Evolutionary conservation across 2,113 vertebrate genomes (phyloP).

Genomic region (Scomber japonicus): DNA sequence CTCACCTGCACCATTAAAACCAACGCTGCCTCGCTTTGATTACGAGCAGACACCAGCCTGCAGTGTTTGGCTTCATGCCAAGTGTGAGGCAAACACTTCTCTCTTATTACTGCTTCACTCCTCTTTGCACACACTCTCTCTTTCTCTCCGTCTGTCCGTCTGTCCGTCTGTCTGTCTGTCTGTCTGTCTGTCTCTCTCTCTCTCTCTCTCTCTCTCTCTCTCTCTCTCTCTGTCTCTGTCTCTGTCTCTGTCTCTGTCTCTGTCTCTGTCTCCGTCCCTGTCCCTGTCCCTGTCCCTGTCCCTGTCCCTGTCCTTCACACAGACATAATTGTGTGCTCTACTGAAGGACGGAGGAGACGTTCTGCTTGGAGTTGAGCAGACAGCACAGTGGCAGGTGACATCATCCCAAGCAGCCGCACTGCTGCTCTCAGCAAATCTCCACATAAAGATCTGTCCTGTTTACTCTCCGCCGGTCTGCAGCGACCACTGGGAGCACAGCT

Average conservation of each 20-base stretch:
- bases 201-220: too few species aligned
- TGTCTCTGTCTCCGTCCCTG: too few species aligned
- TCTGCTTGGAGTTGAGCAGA: not conserved
- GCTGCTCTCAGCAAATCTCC: conserved; percentile 55
- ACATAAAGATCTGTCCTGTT: conserved; percentile 27
- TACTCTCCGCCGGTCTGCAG: conserved; percentile 8
- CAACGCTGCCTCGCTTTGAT: not conserved
- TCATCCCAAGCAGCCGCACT: conserved; percentile 39
- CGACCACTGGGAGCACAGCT: conserved; percentile 1
- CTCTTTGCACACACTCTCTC: not conserved
- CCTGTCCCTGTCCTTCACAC: conserved; percentile 8
- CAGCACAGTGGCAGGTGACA: conserved; percentile 36
- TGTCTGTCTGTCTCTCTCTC: too few species aligned
- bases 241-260: too few species aligned
- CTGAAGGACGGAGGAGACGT: conserved; percentile 33
- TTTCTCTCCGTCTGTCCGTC: not conserved
- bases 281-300: not conserved
- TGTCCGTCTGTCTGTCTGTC: not conserved
- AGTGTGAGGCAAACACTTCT: conserved; percentile 9
- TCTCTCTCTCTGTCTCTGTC: too few species aligned
- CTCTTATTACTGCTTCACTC: not conserved
- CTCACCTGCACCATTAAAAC: not conserved
- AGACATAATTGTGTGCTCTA: not conserved
- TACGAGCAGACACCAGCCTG: not conserved
- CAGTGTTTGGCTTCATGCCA: conserved; percentile 8